A percentile compares a stretch with the other conserved stretches of the same genome.
phyloP scores from a whole-genome alignment of 1,140 invertebrate species.

The Habropoda laboriosa region DNA sequence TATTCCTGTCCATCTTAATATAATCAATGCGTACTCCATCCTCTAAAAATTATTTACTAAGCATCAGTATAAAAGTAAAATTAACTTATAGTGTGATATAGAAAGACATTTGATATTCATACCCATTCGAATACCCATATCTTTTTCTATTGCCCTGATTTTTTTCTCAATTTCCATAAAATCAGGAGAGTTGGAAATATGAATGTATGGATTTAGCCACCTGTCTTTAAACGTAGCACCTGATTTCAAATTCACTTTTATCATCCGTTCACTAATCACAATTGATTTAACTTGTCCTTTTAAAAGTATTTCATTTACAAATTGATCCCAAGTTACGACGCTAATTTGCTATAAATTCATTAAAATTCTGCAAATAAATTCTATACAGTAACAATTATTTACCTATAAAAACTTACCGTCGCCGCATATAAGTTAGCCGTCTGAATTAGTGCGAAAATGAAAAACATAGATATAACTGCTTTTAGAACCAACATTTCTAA shows the following conservation, averaged over 20 bases:
- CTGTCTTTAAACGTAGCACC: constrained; percentile 83
- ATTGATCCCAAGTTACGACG: constrained; percentile 95
- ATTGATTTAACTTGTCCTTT: constrained; percentile 96
- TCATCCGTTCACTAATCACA: constrained; percentile 91
- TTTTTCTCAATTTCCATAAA: constrained; percentile 93
- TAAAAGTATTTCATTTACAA: constrained; percentile 94
- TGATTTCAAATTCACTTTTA: constrained; percentile 91
- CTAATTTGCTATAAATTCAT: neutral
- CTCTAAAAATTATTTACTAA: constrained; percentile 73
- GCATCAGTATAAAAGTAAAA: neutral
- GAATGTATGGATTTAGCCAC: neutral
- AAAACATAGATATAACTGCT: neutral
- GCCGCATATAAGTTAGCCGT: neutral
- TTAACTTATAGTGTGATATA: neutral
- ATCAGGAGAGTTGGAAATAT: constrained; percentile 86
- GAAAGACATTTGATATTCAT: neutral
- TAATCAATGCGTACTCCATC: constrained; percentile 91
- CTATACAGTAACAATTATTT: neutral
- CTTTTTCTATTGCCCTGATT: constrained; percentile 90
- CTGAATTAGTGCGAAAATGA: neutral
- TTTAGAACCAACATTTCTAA: constrained; percentile 36
- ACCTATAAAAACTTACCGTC: constrained; percentile 24
- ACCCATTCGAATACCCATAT: constrained; percentile 90
- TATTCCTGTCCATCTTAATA: constrained; percentile 64
- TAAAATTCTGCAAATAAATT: neutral